These are phyloP conservation scores for Spermophilus dauricus DNA, from an alignment of 2,113 vertebrate genomes.

Conservation along the genomic window DNA sequence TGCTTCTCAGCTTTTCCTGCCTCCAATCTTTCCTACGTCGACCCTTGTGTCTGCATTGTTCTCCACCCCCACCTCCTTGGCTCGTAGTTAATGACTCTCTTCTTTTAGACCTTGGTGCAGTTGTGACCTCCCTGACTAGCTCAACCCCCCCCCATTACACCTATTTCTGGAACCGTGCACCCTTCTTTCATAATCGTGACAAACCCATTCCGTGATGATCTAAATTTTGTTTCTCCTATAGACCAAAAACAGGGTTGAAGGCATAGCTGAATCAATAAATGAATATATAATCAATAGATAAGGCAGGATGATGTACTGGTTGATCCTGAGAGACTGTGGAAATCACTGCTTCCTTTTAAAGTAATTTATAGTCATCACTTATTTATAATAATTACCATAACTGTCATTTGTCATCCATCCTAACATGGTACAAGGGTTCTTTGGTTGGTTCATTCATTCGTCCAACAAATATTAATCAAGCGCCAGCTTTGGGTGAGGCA, in stretches of 20 bases:
- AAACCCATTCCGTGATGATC: not conserved
- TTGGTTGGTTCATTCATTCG: not conserved
- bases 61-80: not conserved
- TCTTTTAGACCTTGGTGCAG: not conserved
- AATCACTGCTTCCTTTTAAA: slow-evolving; percentile 28
- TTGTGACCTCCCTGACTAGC: not conserved
- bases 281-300: not conserved
- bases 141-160: not conserved
- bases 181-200: not conserved
- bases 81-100: not conserved
- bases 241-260: not conserved
- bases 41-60: not conserved
- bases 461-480: not conserved
- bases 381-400: not conserved
- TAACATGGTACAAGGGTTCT: not conserved
- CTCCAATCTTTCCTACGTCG: not conserved
- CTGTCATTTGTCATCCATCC: slow-evolving; percentile 13
- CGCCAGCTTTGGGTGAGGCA: not conserved
- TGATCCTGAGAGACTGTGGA: slow-evolving; percentile 27
- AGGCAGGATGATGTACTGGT: not conserved
- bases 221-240: not conserved
- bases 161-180: not conserved
- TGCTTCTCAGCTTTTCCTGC: not conserved
- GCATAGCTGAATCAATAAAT: not conserved
- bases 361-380: not conserved